Evolutionary conservation across 2,113 vertebrate genomes (phyloP).

Genomic region (Megaceryle torquata): DNA sequence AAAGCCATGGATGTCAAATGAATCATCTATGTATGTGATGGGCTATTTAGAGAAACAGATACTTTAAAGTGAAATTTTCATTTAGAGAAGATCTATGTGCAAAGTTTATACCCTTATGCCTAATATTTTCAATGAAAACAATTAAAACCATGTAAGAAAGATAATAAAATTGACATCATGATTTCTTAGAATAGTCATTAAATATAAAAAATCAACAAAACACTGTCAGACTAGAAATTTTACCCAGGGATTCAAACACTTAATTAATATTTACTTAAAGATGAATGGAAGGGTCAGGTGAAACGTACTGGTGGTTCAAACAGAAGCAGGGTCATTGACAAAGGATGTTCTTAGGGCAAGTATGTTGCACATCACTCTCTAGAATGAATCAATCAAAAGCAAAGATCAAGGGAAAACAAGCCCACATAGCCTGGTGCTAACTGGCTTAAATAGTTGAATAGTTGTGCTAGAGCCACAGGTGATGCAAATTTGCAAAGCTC

Average conservation of each 20-base stretch:
- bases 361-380: background rate
- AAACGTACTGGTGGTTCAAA: background rate
- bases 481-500: background rate
- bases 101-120: background rate
- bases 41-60: background rate
- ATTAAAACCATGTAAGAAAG: background rate
- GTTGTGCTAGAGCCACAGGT: background rate
- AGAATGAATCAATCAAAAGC: background rate
- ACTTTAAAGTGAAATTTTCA: background rate
- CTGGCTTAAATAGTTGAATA: background rate
- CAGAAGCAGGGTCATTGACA: background rate
- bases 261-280: background rate
- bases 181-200: background rate
- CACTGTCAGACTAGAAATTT: background rate
- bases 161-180: background rate
- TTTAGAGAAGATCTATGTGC: background rate
- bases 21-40: background rate
- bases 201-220: background rate
- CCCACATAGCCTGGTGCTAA: fast-evolving
- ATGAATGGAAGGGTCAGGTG: background rate
- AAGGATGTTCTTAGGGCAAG: background rate
- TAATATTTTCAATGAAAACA: background rate
- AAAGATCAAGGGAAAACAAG: background rate
- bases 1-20: background rate
- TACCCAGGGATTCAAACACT: background rate